Evolutionary conservation across 2,888 invertebrate genomes (phyloP), one percentile per base, ranked within the genome.

Genomic region (Chirona hameri): DNA sequence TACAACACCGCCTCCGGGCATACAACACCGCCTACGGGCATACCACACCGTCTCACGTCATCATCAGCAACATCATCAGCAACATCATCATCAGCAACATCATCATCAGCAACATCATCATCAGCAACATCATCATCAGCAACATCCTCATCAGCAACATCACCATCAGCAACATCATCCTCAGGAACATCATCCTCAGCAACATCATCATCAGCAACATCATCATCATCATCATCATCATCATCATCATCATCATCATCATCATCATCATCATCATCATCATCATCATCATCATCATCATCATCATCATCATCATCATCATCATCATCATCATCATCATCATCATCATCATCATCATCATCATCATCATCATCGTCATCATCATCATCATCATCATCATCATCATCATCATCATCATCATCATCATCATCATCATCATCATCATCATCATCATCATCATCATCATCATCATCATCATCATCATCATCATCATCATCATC

Each of bases 401-500:
- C 79, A 76, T 76, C 79, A 24, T 15, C 79, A 76, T 76, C 24
- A 31, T 76, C 39, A 27, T 76, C 39, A 31, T 76, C 24, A 76
- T 76, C 79, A 76, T 76, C 79, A 76, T 76, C 79, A 76, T 31
- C 79, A 24, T 15, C 79, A 76, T 76, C 24, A 76, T 76, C 79
- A 76, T 76, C 79, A 76, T 76, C 24, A 76, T 76, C 79, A 76
- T 76, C 79, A 76, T 76, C 79, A 76, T 76, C 79, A 24, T 15
- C 79, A 76, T 76, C 24, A 76, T 76, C 79, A 76, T 76, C 79
- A 76, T 76, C 24, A 76, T 76, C 79, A 76, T 76, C 79, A 76
- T 76, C 79, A 76, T 76, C 79, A 76, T 76, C 24, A 76, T 76
- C 79, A 76, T 76, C n/a, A n/a, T n/a, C n/a, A n/a, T n/a, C n/a